These are phyloP conservation scores for Pseudois nayaur DNA, from an alignment of 2,113 vertebrate genomes.

Conservation along the genomic window DNA sequence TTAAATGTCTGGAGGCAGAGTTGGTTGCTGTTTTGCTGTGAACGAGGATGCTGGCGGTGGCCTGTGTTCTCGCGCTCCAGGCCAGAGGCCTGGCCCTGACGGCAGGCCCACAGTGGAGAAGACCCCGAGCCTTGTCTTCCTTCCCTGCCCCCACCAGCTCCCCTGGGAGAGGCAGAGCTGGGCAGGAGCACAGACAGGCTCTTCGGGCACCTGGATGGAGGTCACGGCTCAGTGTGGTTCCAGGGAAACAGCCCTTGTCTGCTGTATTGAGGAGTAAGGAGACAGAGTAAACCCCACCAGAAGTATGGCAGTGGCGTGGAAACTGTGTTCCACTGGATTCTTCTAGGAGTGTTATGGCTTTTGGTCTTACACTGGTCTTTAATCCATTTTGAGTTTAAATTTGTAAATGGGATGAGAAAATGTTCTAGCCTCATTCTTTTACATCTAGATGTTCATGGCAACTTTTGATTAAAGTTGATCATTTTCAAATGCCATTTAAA, in stretches of 20 bases:
- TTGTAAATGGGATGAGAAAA: not conserved
- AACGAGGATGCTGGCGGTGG: not conserved
- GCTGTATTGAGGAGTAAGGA: not conserved
- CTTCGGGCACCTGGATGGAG: not conserved
- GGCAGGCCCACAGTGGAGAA: not conserved
- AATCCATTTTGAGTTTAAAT: not conserved
- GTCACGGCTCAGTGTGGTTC: not conserved
- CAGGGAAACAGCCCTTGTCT: not conserved
- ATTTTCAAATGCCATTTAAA: not conserved
- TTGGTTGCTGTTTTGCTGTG: not conserved
- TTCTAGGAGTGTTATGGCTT: not conserved
- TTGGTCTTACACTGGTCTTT: not conserved
- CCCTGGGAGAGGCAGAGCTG: not conserved
- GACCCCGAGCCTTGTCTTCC: not conserved
- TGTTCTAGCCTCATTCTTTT: not conserved
- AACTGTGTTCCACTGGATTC: not conserved
- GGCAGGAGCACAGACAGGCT: not conserved
- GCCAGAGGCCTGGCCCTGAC: not conserved
- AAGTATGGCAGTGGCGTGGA: not conserved
- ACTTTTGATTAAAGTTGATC: not conserved
- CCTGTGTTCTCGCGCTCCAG: not conserved
- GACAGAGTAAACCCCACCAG: not conserved
- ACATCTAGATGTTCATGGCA: not conserved
- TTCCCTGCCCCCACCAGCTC: not conserved
- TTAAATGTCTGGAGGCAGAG: not conserved